Base-by-base conservation (phyloP, 2,797 vertebrate species). In the Salmo trutta region DNA sequence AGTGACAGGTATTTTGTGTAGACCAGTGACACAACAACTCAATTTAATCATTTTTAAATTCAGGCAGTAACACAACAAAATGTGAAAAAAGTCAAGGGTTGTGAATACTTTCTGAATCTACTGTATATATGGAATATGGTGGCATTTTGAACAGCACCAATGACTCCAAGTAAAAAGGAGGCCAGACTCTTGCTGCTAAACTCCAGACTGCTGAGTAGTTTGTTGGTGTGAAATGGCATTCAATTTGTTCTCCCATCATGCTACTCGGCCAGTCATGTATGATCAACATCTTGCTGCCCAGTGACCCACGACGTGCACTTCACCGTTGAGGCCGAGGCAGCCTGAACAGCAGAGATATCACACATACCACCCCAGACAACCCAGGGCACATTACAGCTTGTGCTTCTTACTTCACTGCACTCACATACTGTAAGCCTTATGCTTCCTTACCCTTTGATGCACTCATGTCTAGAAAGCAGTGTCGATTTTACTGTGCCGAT, bases 211-310 rank as follows among this genome's bases (percentile, higher is more conserved):
- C 84, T 5, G 71, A 81, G 77, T 78, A 81, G 77, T 78, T 83
- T 78, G 85, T 12, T 59, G 83, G 77, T 86, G 87, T 86, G 86
- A 83, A 90, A 88, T 82, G 89, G 90, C 90, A 89, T 87, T 91
- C 89, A 74, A 90, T 92, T 93, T 93, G 91, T 92, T 90, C 24
- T 89, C 87, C 87, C 90, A 91, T 91, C 91, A 86, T 83, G 88
- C 87, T 82, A 89, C 91, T 90, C 86, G 87, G 78, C 80, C 83
- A 85, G 88, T 89, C 90, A 75, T 73, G 75, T 88, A 83, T 83
- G 88, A 90, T 91, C 85, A 92, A 83, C 84, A 75, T 77, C 83
- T 69, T 83, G 87, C 33, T 86, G 67, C 81, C 81, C 31, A 85
- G 71, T 87, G 91, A 92, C 91, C 90, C 86, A 2, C 79, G 85